Percentiles rank a stretch among this genome's conserved stretches.
Conservation (phyloP, 2,888 invertebrate genomes). For the Ophioninae sp. region DNA sequence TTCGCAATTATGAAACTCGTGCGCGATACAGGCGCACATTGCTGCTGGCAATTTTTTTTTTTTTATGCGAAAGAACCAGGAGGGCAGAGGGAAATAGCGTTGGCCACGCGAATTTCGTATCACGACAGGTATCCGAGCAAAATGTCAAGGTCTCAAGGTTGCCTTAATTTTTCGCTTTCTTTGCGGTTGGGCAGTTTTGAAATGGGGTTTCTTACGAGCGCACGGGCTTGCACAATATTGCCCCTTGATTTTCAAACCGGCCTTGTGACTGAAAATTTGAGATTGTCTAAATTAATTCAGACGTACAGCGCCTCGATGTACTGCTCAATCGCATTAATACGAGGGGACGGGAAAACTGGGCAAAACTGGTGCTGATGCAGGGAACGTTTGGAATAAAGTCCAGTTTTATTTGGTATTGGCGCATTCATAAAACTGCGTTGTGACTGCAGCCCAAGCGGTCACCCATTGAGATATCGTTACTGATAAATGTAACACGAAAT, state of each 20-base stretch:
- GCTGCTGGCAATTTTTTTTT: neutral
- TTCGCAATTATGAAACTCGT: constrained; percentile 9
- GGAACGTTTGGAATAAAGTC: neutral
- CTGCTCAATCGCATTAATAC: neutral
- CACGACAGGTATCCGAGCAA: neutral
- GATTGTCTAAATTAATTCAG: neutral
- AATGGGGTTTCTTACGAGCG: neutral
- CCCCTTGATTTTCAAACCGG: neutral
- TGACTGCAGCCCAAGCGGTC: neutral
- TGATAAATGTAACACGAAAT: neutral
- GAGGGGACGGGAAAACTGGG: neutral
- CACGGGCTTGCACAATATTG: neutral
- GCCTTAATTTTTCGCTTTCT: constrained; percentile 4
- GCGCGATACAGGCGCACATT: neutral
- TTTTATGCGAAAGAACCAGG: neutral
- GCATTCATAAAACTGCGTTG: neutral
- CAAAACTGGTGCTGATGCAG: neutral
- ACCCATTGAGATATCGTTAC: neutral
- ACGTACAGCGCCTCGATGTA: neutral
- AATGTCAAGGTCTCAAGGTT: constrained; percentile 30
- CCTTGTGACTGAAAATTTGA: neutral
- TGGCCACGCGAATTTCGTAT: constrained; percentile 47
- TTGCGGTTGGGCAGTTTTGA: neutral
- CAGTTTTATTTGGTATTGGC: neutral
- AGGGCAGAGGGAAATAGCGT: constrained; percentile 24